Conservation (phyloP, 1,140 invertebrate genomes). For the Platyscapa corneri region DNA sequence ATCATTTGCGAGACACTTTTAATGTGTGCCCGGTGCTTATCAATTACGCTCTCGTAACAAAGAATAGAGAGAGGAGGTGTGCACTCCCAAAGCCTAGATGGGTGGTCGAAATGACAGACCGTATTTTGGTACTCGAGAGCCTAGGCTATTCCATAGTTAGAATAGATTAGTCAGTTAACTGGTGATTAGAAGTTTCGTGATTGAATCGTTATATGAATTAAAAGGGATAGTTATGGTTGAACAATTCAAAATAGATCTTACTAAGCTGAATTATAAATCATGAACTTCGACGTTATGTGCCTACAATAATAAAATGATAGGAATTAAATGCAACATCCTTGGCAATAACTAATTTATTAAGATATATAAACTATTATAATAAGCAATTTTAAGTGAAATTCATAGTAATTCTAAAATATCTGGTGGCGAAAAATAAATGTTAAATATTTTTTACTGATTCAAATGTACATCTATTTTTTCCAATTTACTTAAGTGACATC, state of each 20-base stretch:
- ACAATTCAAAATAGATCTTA: not conserved
- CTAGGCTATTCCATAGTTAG: not conserved
- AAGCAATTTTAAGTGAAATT: no score
- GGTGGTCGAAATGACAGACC: constrained; percentile 24
- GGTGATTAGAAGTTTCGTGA: constrained; percentile 19
- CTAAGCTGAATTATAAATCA: not conserved
- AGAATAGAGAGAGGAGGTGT: not conserved
- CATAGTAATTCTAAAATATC: no score
- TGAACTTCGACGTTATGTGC: no score
- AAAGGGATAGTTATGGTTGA: not conserved
- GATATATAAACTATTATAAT: no score
- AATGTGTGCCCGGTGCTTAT: constrained; percentile 1
- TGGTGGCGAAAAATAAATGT: no score
- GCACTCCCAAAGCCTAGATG: not conserved
- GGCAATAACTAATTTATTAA: no score
- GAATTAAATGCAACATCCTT: no score
- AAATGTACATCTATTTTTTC: no score
- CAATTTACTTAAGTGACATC: no score
- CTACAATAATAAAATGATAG: no score
- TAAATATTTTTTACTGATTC: no score
- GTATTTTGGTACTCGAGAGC: not conserved
- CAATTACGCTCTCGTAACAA: constrained; percentile 9
- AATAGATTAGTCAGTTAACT: not conserved
- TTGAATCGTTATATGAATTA: constrained; percentile 19
- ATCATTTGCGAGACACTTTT: constrained; percentile 17